Conservation (phyloP, 2,113 vertebrate species). For the Oreochromis tanganicae region DNA sequence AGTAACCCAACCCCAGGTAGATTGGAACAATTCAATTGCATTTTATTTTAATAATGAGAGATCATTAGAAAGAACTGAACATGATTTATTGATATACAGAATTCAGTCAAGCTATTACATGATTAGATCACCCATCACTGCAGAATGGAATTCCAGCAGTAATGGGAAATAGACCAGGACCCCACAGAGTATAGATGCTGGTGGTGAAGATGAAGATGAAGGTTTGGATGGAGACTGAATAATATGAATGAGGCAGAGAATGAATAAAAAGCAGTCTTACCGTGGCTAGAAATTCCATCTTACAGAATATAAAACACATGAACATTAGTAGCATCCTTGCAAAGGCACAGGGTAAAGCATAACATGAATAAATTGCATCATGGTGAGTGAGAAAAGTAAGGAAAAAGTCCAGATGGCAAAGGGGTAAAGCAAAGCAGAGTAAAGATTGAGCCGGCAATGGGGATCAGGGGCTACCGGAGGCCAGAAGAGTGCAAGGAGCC, state of each 20-base stretch:
- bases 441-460: fast-evolving
- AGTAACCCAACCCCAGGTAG: neutral
- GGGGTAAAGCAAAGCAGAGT: neutral
- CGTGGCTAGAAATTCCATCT: neutral
- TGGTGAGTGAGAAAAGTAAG: neutral
- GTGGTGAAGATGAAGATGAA: neutral
- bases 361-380: neutral
- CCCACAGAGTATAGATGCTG: neutral
- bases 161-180: neutral
- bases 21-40: neutral
- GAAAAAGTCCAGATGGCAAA: neutral
- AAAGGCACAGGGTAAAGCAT: neutral
- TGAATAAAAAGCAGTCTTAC: neutral
- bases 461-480: neutral
- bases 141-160: neutral
- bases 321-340: neutral
- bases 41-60: neutral
- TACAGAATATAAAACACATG: neutral
- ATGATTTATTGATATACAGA: neutral
- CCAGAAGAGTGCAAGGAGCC: too few relatives aligned
- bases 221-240: neutral
- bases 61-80: neutral
- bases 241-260: neutral
- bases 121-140: neutral
- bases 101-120: neutral